These are phyloP conservation scores for Heliconius nattereri DNA, from an alignment of 1,140 invertebrate genomes.

Conservation along the genomic window DNA sequence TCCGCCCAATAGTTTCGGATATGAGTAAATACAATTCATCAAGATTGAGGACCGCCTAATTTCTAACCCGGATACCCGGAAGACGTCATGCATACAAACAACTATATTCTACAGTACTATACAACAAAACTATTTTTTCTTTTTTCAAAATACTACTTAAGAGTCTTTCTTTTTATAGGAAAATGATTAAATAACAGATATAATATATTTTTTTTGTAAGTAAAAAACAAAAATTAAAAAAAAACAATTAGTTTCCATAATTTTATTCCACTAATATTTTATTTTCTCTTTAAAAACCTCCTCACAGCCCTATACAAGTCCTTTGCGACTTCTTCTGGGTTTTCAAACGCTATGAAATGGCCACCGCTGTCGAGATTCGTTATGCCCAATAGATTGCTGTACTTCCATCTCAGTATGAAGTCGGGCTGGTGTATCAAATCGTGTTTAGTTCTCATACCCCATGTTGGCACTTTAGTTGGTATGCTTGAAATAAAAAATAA, in stretches of 20 bases:
- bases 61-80: no score
- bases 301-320: constrained; percentile 78
- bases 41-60: no score
- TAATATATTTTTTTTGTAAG: no score
- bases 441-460: constrained; percentile 76
- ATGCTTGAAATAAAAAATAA: constrained; percentile 53
- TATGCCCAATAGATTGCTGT: constrained; percentile 81
- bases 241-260: neutral
- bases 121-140: no score
- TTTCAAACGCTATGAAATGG: constrained; percentile 90
- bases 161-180: no score
- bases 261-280: neutral
- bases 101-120: no score
- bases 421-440: constrained; percentile 82
- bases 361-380: constrained; percentile 84
- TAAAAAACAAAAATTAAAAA: neutral
- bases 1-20: no score
- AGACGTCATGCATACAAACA: no score
- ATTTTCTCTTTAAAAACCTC: constrained; percentile 33
- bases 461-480: constrained; percentile 73
- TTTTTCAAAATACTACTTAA: no score
- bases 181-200: no score
- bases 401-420: constrained; percentile 79
- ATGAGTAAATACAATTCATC: no score
- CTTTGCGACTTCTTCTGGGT: constrained; percentile 83